phyloP scores from a whole-genome alignment of 35 echinoderm and acorn worm species.

The Apostichopus californicus region DNA sequence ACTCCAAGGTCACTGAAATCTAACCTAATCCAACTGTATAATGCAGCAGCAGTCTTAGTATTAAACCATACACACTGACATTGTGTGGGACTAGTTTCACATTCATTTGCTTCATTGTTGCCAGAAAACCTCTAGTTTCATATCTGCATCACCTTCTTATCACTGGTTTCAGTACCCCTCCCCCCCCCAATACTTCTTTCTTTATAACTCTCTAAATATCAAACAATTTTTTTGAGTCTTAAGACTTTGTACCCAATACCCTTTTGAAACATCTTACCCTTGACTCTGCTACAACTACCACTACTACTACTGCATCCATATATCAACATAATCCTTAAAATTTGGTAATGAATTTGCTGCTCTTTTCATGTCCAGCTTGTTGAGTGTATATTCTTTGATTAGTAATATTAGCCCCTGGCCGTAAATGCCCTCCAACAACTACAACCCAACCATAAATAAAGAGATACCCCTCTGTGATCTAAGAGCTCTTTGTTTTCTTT shows the following conservation, averaged over 20 bases:
- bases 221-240: no score
- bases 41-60: no score
- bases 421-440: neutral
- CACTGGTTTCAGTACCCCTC: neutral
- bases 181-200: no score
- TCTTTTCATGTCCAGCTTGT: neutral
- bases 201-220: no score
- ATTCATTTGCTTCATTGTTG: neutral
- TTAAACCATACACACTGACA: no score
- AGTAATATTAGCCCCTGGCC: neutral
- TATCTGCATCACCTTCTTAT: neutral
- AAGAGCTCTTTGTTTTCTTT: neutral
- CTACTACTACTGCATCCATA: no score
- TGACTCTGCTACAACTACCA: neutral
- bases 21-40: no score
- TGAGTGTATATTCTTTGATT: neutral
- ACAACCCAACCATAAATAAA: neutral
- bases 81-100: neutral
- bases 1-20: no score
- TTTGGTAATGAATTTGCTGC: no score
- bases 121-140: neutral
- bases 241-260: neutral
- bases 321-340: no score
- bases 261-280: neutral
- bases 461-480: constrained; percentile 8